These are phyloP conservation scores for Epinephelus awoara DNA, from an alignment of 2,797 vertebrate species.

Conservation along the genomic window DNA sequence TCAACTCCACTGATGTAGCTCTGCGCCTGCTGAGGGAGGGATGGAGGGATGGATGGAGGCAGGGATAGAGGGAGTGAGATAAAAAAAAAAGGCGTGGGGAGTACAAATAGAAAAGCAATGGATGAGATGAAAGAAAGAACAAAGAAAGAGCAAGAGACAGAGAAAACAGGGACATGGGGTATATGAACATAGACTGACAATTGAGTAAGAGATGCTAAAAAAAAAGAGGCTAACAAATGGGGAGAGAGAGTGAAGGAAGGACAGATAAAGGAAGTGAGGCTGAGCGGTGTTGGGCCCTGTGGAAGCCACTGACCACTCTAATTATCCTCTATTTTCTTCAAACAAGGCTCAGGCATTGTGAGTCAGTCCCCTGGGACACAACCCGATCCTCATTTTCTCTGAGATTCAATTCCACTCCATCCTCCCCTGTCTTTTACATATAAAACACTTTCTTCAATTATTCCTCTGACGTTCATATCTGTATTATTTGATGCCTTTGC, in stretches of 20 bases:
- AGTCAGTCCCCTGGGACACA: slow-evolving; percentile 72
- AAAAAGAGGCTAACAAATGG: slow-evolving; percentile 49
- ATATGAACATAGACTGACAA: slow-evolving; percentile 53
- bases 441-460: slow-evolving; percentile 88
- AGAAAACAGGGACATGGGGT: slow-evolving; percentile 23
- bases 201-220: slow-evolving; percentile 47
- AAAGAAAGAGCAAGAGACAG: slow-evolving; percentile 37
- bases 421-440: slow-evolving; percentile 86
- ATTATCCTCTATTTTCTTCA: slow-evolving; percentile 86
- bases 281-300: slow-evolving; percentile 59
- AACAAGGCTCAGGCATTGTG: slow-evolving; percentile 81
- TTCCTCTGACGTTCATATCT: slow-evolving; percentile 83
- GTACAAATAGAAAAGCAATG: slow-evolving; percentile 39
- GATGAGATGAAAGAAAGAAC: slow-evolving; percentile 57
- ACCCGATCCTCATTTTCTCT: slow-evolving; percentile 79
- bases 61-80: slow-evolving; percentile 6
- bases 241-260: slow-evolving; percentile 50
- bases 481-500: slow-evolving; percentile 80
- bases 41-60: slow-evolving; percentile 27
- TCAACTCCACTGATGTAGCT: slow-evolving; percentile 69
- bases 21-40: slow-evolving; percentile 46
- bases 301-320: slow-evolving; percentile 83
- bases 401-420: slow-evolving; percentile 85
- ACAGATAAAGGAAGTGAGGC: slow-evolving; percentile 57
- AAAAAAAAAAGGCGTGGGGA: slow-evolving; percentile 31